Conservation (phyloP, 30 jellyfish, hydroid and myxozoan genomes). For the Pelagia noctiluca region DNA sequence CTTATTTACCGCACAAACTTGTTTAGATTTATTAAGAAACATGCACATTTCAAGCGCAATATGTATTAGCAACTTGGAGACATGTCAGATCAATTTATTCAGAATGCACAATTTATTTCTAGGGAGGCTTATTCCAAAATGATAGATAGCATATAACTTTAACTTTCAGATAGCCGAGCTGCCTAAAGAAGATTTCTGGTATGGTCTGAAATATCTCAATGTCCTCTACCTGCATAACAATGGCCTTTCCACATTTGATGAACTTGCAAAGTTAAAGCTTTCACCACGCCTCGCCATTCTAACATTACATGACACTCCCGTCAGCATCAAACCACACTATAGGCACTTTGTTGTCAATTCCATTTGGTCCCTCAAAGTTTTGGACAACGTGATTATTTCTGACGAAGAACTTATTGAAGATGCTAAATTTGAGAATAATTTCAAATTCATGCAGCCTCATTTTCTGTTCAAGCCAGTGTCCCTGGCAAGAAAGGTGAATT, state of each 20-base stretch:
- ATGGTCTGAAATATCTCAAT: slow-evolving; percentile 32
- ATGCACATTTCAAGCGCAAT: too few relatives aligned
- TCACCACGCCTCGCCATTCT: slow-evolving; percentile 56
- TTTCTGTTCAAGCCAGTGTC: slow-evolving; percentile 65
- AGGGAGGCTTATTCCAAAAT: too few relatives aligned
- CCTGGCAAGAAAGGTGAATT: slow-evolving; percentile 16
- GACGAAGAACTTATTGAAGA: slow-evolving; percentile 95
- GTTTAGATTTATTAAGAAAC: too few relatives aligned
- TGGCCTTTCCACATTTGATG: slow-evolving; percentile 66
- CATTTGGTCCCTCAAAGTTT: slow-evolving; percentile 82
- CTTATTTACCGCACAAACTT: too few relatives aligned
- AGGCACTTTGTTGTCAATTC: slow-evolving; percentile 91
- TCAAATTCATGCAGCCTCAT: slow-evolving; percentile 58
- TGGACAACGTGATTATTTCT: slow-evolving; percentile 80
- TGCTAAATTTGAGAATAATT: slow-evolving; percentile 64
- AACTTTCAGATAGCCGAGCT: slow-evolving; percentile 54
- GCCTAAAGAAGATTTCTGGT: slow-evolving; percentile 82
- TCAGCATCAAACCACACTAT: slow-evolving; percentile 76
- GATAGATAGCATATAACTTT: too few relatives aligned
- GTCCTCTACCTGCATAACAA: slow-evolving; percentile 82
- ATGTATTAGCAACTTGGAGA: too few relatives aligned
- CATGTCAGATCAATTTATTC: too few relatives aligned
- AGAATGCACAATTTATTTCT: too few relatives aligned
- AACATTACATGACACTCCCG: slow-evolving; percentile 89
- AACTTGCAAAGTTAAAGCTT: slow-evolving; percentile 43